Conservation (phyloP, 2,888 invertebrate species). For the Limnephilus auricula region DNA sequence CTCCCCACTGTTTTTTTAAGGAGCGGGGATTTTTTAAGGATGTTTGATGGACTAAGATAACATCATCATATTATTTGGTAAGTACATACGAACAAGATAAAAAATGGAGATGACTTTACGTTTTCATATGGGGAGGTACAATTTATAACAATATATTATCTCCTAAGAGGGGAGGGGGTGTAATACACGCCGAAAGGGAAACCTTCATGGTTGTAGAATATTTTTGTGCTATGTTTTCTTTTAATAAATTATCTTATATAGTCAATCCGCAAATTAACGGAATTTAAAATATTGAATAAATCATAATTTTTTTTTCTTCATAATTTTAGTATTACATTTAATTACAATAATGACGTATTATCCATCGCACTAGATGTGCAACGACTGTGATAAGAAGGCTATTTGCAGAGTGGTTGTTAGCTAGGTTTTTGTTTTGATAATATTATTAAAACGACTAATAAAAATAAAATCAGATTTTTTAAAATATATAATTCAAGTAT, state of each 20-base stretch:
- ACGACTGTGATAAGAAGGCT: no score
- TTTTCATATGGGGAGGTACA: background rate
- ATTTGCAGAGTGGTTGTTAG: no score
- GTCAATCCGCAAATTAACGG: background rate
- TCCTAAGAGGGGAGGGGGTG: background rate
- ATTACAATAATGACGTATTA: no score
- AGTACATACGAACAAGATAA: background rate
- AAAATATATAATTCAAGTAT: no score
- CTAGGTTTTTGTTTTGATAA: no score
- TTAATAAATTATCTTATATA: background rate
- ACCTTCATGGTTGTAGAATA: background rate
- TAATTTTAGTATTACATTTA: no score
- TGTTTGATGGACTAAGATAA: background rate
- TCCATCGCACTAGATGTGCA: no score
- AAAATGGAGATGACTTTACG: background rate
- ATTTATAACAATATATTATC: background rate
- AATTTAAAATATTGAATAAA: no score
- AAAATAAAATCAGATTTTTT: no score
- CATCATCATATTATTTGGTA: background rate
- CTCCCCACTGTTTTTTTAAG: conserved; percentile 14
- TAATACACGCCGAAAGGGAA: background rate
- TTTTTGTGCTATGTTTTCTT: background rate
- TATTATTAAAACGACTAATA: no score
- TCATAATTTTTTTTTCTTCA: no score
- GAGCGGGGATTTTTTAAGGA: background rate